Evolutionary conservation across 2,113 vertebrate genomes (phyloP).

Genomic region (Hemiscyllium ocellatum): DNA sequence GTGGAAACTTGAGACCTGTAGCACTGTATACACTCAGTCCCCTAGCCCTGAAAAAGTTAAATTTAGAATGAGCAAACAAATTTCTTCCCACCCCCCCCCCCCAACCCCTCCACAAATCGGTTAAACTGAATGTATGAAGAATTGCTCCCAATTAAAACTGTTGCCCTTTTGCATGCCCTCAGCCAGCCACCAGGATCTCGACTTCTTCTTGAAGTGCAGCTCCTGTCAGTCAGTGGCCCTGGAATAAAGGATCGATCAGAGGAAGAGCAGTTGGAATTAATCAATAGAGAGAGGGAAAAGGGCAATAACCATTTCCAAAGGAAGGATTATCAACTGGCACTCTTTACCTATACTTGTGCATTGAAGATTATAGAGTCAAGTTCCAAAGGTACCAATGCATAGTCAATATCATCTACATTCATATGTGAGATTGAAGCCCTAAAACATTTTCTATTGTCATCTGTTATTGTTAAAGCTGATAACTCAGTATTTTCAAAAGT

Average conservation of each 20-base stretch:
- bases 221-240: neutral
- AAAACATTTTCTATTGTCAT: neutral
- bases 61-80: neutral
- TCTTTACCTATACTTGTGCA: neutral
- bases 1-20: neutral
- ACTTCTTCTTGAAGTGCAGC: neutral
- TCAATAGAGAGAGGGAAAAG: neutral
- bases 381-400: neutral
- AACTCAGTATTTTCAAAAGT: neutral
- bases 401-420: neutral
- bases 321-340: conserved; percentile 12
- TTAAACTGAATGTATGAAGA: neutral
- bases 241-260: neutral
- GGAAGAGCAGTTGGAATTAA: neutral
- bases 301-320: conserved; percentile 25
- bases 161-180: neutral
- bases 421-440: neutral
- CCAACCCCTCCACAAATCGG: neutral
- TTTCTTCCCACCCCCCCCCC: neutral
- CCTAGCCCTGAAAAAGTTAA: neutral
- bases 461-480: neutral
- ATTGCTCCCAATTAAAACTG: neutral
- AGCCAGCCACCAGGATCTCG: conserved; percentile 3
- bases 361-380: conserved; percentile 24
- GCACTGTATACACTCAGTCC: neutral